Evolutionary conservation across 2,113 vertebrate species (phyloP).

Genomic region (Labeo catla): DNA sequence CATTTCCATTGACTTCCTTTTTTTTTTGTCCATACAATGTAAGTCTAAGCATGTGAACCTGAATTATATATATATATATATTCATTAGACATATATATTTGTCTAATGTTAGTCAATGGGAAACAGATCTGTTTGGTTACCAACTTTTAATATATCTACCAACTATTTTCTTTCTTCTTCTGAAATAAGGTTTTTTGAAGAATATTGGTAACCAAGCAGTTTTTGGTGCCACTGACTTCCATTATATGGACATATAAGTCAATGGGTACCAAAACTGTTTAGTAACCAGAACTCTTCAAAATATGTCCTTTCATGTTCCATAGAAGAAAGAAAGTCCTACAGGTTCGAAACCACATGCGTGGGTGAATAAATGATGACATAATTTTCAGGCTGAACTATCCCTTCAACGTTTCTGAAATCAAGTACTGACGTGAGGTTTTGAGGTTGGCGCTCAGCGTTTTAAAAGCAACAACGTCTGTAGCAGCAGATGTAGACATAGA

Average conservation of each 20-base stretch:
- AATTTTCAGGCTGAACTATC: neutral
- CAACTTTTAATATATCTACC: too few species aligned
- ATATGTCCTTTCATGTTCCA: neutral
- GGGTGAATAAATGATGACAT: neutral
- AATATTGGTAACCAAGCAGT: too few species aligned
- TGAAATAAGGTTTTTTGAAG: too few species aligned
- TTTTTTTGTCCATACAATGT: too few species aligned
- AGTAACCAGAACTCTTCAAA: neutral
- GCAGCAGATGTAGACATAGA: constrained; percentile 47
- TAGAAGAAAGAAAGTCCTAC: neutral
- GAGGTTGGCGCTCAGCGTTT: constrained; percentile 43
- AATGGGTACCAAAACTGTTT: neutral
- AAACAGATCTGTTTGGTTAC: too few species aligned
- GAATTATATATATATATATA: too few species aligned
- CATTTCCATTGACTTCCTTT: too few species aligned
- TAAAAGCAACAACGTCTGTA: constrained; percentile 57
- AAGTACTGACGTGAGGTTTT: constrained; percentile 34
- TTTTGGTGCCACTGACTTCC: too few species aligned
- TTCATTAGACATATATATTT: too few species aligned
- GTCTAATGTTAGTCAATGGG: too few species aligned
- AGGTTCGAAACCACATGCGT: neutral
- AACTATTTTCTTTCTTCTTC: too few species aligned
- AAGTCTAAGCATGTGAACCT: too few species aligned
- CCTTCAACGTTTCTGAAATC: neutral
- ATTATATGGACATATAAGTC: neutral